These are phyloP conservation scores for Gibbula magus DNA, from an alignment of 2,888 invertebrate species.

Conservation along the genomic window DNA sequence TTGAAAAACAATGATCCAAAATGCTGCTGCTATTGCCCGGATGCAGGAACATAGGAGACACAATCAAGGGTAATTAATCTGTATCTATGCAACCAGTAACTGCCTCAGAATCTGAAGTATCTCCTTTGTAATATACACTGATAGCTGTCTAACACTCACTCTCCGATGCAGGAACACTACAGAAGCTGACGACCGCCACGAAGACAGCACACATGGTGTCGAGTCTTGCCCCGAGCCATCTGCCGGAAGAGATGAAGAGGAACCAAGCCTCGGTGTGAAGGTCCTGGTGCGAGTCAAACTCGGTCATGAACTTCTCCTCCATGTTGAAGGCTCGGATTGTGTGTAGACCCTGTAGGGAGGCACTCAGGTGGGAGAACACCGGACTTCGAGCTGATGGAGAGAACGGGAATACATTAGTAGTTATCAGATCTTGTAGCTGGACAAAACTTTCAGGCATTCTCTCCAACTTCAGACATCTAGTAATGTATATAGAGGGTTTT, in stretches of 20 bases:
- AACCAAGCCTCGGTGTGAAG: constrained; percentile 94
- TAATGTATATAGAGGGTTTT: too few species aligned
- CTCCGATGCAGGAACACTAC: constrained; percentile 84
- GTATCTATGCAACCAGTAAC: too few species aligned
- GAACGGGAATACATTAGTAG: too few species aligned
- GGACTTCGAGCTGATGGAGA: constrained; percentile 86
- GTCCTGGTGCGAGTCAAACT: constrained; percentile 77
- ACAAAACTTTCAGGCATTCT: too few species aligned
- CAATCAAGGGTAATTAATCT: too few species aligned
- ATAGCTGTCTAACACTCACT: constrained; percentile 61
- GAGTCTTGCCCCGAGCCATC: constrained; percentile 95
- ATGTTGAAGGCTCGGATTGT: constrained; percentile 93
- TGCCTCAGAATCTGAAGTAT: too few species aligned
- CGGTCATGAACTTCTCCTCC: constrained; percentile 83
- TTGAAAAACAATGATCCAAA: not conserved
- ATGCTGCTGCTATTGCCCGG: not conserved
- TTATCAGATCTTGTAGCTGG: too few species aligned
- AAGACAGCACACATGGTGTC: constrained; percentile 92
- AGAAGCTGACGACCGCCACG: constrained; percentile 88
- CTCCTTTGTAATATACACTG: not conserved
- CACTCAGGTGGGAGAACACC: constrained; percentile 94
- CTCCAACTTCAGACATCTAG: too few species aligned
- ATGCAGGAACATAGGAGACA: too few species aligned
- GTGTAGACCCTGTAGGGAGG: constrained; percentile 90
- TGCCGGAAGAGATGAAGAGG: constrained; percentile 89